phyloP scores from a whole-genome alignment of 2,888 invertebrate species.

The Gerris lacustris region DNA sequence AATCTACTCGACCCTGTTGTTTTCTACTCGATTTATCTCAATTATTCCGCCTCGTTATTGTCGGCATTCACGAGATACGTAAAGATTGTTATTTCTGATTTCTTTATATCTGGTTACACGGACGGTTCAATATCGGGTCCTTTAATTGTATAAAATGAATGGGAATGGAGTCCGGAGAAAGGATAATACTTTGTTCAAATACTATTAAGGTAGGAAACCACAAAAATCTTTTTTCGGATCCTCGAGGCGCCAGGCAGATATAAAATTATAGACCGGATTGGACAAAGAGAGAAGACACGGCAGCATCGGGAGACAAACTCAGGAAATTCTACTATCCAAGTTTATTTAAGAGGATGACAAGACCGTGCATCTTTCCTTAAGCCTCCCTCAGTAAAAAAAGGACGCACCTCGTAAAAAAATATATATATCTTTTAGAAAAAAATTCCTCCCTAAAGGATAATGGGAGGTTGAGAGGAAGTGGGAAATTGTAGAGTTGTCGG shows the following conservation, averaged over 20 bases:
- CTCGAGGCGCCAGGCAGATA: background rate
- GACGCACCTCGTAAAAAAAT: background rate
- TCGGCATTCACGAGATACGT: no score
- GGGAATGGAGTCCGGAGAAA: no score
- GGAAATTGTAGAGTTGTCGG: background rate
- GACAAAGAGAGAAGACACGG: background rate
- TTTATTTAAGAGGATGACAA: constrained; percentile 5
- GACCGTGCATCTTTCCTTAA: background rate
- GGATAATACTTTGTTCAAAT: no score
- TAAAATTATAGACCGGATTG: constrained; percentile 1
- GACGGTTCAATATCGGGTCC: no score
- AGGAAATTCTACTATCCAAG: background rate
- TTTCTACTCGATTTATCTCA: no score
- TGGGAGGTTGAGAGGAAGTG: background rate
- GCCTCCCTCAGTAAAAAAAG: background rate
- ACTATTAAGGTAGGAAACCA: no score
- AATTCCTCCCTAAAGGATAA: background rate
- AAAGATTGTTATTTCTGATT: no score
- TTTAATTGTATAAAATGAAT: no score
- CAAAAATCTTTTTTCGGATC: no score
- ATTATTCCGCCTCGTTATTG: no score
- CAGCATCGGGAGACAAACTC: background rate
- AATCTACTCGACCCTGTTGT: no score
- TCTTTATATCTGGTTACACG: no score
- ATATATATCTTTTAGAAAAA: background rate